Conservation (phyloP, 2,113 vertebrate species). For the Vireo altiloquus region DNA sequence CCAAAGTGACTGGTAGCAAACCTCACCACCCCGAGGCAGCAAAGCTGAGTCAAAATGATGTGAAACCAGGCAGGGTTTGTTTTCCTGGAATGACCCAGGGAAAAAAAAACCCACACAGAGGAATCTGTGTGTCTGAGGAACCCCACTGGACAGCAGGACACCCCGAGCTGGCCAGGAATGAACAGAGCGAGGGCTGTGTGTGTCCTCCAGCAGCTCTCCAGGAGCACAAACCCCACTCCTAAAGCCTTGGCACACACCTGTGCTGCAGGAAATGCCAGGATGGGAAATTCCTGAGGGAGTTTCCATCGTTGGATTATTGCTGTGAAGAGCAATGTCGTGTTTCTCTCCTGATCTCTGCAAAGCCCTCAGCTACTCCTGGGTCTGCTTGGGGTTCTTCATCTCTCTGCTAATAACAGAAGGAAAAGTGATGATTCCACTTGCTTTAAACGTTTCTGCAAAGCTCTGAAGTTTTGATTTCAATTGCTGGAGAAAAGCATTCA, state of each 20-base stretch:
- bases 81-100: neutral
- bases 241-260: neutral
- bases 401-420: neutral
- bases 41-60: neutral
- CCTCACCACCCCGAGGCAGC: neutral
- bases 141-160: neutral
- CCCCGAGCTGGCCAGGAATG: neutral
- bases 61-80: neutral
- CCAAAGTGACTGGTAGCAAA: neutral
- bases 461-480: neutral
- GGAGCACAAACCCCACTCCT: neutral
- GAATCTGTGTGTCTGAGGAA: neutral
- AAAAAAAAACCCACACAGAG: neutral
- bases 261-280: neutral
- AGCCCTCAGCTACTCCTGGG: rapidly evolving
- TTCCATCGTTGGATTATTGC: neutral
- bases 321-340: neutral
- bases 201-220: neutral
- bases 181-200: neutral
- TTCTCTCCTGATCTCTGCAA: neutral
- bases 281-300: neutral
- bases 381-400: neutral
- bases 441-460: neutral
- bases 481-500: neutral
- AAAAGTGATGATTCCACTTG: neutral